These are phyloP conservation scores for Acanthococcus lagerstroemiae DNA, from an alignment of 2,888 invertebrate genomes.

Conservation along the genomic window DNA sequence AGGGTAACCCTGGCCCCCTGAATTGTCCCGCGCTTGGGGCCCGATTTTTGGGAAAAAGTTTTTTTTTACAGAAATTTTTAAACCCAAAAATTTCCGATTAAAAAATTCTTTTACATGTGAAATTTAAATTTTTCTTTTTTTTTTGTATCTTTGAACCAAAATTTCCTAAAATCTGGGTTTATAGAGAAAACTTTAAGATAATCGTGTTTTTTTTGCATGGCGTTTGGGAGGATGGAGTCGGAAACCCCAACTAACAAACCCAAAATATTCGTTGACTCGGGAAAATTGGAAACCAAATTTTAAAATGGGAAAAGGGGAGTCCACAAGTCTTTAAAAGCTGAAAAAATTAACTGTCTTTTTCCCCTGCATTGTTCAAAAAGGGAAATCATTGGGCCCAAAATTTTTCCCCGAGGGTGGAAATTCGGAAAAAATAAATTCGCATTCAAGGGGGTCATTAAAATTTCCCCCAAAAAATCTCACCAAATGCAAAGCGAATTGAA, in stretches of 20 bases:
- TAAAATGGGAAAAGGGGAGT: not conserved
- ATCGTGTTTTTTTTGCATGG: too few relatives aligned
- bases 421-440: conserved; percentile 30
- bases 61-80: too few relatives aligned
- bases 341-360: not conserved
- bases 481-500: conserved; percentile 31
- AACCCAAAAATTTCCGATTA: too few relatives aligned
- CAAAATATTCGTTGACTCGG: not conserved
- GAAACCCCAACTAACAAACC: not conserved
- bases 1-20: conserved; percentile 10
- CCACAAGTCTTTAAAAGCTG: not conserved
- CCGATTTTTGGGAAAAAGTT: not conserved
- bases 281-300: not conserved
- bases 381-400: not conserved
- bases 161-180: too few relatives aligned
- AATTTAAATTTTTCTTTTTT: too few relatives aligned
- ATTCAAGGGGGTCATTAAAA: conserved; percentile 30
- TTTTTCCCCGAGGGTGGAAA: conserved; percentile 25
- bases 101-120: too few relatives aligned
- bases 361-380: not conserved
- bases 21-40: not conserved
- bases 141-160: too few relatives aligned
- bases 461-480: conserved; percentile 29
- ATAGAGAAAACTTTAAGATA: too few relatives aligned
- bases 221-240: not conserved